Conservation (phyloP, 2,888 invertebrate species). For the Nymphalis urticae region DNA sequence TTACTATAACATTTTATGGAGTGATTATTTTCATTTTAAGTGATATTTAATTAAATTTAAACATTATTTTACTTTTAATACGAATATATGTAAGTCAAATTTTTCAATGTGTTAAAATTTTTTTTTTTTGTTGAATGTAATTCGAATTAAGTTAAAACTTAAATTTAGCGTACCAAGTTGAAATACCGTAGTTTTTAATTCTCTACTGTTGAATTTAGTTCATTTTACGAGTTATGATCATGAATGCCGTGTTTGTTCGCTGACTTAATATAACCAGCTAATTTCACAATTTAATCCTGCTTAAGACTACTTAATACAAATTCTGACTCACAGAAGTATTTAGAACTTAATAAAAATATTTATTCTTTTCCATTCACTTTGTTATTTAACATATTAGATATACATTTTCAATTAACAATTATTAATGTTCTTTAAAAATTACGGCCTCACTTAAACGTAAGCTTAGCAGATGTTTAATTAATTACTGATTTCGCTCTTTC, state of each 20-base stretch:
- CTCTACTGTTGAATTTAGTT: constrained; percentile 38
- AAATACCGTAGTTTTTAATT: constrained; percentile 31
- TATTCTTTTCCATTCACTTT: neutral
- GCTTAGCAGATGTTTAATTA: too few species aligned
- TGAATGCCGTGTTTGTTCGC: constrained; percentile 38
- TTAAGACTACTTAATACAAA: neutral
- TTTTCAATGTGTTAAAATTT: too few species aligned
- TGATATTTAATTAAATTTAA: neutral
- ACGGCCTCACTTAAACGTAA: too few species aligned
- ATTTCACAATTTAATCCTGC: neutral
- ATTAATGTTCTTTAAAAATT: too few species aligned
- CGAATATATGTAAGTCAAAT: too few species aligned
- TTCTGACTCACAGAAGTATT: neutral
- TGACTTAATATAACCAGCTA: neutral
- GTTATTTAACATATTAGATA: neutral
- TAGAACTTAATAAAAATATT: neutral
- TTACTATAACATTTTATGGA: neutral
- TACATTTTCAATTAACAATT: neutral
- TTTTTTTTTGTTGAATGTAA: too few species aligned
- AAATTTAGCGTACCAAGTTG: constrained; percentile 29
- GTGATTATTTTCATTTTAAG: neutral
- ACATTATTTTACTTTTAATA: neutral
- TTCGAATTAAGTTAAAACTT: neutral
- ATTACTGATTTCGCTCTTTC: too few species aligned
- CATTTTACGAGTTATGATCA: constrained; percentile 42